Base-by-base conservation (phyloP, 2,797 vertebrate genomes). In the Microcaecilia unicolor region DNA sequence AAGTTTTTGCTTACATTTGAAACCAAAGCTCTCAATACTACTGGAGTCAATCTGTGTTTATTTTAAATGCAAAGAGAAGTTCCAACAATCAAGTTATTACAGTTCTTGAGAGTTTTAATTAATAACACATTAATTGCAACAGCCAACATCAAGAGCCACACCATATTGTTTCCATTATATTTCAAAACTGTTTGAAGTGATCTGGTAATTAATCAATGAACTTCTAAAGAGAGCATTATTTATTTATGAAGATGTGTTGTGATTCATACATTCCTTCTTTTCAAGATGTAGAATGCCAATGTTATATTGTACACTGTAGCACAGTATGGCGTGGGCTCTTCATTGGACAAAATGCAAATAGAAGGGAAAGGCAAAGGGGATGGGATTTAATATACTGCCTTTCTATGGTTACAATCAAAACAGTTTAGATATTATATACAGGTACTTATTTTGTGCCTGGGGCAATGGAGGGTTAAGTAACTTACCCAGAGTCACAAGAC, bases 21-120 rank as follows among this genome's bases (percentile, higher is more conserved):
- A n/a, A n/a, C n/a, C n/a, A n/a, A n/a, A n/a, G n/a, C n/a, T n/a
- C n/a, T n/a, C 48, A 29, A 72, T 71, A 67, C 75, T 69, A 70
- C 44, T 59, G 58, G 51, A 72, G 53, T 40, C 65, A 67, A 51
- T 57, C 36, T 68, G 50, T 25, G 58, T 39, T 58, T 41, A 67
- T 67, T 76, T 78, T 66, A 73, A 73, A 73, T 66, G 59, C 57
- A 73, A 67, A 67, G 48, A 69, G 55, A 63, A 21, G 30, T 69
- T 69, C 47, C 70, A 65, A 62, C 58, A 56, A 43, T 72, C 58
- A 69, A 72, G 58, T 62, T 67, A 61, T 74, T 70, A 44, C 59
- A 61, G 66, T 68, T 68, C 49, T 70, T 13, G 25, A 64, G 67
- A 63, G 55, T n/a, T 69, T 78, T 80, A 78, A 83, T 76, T 78